phyloP scores from a whole-genome alignment of 2,888 invertebrate genomes.

The Cordilura impudica region DNA sequence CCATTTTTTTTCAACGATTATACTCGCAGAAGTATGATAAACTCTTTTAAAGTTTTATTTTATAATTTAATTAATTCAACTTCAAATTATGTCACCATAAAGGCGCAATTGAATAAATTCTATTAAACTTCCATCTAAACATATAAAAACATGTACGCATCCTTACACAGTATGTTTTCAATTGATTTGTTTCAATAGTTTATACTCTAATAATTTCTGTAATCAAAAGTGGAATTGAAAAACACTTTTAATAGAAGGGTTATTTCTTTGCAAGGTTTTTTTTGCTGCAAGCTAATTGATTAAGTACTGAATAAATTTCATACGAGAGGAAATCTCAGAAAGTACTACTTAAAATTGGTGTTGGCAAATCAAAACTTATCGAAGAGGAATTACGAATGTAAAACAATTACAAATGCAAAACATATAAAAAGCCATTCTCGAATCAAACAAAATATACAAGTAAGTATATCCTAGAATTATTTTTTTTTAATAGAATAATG shows the following conservation, averaged over 20 bases:
- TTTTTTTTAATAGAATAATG: too few relatives aligned
- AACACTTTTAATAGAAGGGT: neutral
- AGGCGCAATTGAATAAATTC: too few relatives aligned
- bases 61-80: too few relatives aligned
- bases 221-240: constrained; percentile 54
- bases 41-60: too few relatives aligned
- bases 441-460: constrained; percentile 45
- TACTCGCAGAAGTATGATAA: too few relatives aligned
- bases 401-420: too few relatives aligned
- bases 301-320: constrained; percentile 20
- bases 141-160: neutral
- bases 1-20: too few relatives aligned
- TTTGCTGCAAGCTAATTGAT: constrained; percentile 46
- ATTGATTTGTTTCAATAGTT: constrained; percentile 58
- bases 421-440: constrained; percentile 7
- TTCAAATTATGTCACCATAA: too few relatives aligned
- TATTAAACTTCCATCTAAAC: neutral
- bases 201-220: constrained; percentile 65
- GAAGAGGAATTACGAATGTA: too few relatives aligned
- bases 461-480: too few relatives aligned
- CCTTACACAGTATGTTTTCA: constrained; percentile 1
- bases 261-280: constrained; percentile 30
- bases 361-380: neutral
- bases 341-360: neutral
- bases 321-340: neutral